Conservation (phyloP, 2,113 vertebrate species). For the Phrynosoma blainvillii region DNA sequence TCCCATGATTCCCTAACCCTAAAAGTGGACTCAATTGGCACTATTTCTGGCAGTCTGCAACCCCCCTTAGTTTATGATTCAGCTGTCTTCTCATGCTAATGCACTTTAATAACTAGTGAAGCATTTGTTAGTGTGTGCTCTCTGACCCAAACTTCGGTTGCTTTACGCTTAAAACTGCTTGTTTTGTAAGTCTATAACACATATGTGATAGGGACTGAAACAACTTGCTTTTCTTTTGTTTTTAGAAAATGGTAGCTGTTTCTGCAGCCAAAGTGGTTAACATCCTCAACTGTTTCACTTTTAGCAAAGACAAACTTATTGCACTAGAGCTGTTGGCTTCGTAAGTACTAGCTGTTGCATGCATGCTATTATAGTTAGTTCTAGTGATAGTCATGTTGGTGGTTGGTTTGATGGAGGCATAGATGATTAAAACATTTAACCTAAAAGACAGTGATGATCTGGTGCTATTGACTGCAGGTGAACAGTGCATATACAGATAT, state of each 20-base stretch:
- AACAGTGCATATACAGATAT: background rate
- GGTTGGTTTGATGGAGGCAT: background rate
- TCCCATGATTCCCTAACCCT: too few species aligned
- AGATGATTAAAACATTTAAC: background rate
- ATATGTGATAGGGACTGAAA: background rate
- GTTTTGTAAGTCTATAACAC: background rate
- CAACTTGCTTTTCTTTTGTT: slow-evolving; percentile 57
- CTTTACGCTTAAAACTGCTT: background rate
- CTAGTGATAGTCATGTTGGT: background rate
- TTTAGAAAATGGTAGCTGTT: slow-evolving; percentile 98
- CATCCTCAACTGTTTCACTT: slow-evolving; percentile 97
- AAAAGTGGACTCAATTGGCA: too few species aligned
- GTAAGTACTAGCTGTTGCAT: slow-evolving; percentile 80
- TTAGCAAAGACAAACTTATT: slow-evolving; percentile 93
- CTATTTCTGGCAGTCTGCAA: too few species aligned
- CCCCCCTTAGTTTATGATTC: background rate
- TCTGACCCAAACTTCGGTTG: background rate
- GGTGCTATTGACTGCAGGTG: background rate
- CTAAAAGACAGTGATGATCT: background rate
- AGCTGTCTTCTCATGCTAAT: background rate
- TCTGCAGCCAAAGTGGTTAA: slow-evolving; percentile 94
- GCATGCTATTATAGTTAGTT: background rate
- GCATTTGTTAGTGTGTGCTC: background rate
- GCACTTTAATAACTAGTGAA: background rate
- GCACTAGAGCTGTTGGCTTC: slow-evolving; percentile 94